Base-by-base conservation (phyloP, 2,113 vertebrate genomes). In the Pimephales promelas region DNA sequence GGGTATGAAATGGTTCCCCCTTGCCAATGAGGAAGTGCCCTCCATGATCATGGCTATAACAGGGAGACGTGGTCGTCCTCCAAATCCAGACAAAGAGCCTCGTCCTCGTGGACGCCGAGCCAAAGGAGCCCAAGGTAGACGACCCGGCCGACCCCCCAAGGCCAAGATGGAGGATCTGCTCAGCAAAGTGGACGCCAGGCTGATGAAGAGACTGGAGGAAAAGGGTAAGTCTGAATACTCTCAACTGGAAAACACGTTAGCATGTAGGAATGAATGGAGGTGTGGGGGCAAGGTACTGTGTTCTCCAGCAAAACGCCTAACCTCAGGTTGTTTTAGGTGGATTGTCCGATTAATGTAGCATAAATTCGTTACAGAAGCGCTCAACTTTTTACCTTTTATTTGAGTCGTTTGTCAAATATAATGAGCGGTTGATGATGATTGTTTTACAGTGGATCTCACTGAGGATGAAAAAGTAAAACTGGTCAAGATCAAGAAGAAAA, bases 21-120 rank as follows among this genome's bases (percentile, higher is more conserved):
- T 99, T 88, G 96, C 94, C 52, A 95, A 96, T 18, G 97, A 99
- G 84, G 97, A 99, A 90, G 95, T 99, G 85, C 98, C 98, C 0
- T 96, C 97, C 0, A 97, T 97, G 89, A 99, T 99, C 92, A 96
- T 97, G 93, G 97, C 98, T 83, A 99, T 99, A 92, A 99, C 97
- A 0, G 96, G 98, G 82, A 96, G 96, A 64, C 94, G 97, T 0
- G 98, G 98, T 22, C 95, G 98, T 34, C 98, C 98, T 64, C 97
- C 96, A n/a, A 99, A 99, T 54, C 94, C 95, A 0, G 96, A 98
- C 78, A 94, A 94, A 88, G 95, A 96, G 81, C 90, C 91, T 7
- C 87, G 90, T 26, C 10, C 81, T 36, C 92, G 92, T 91, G 94
- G 84, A 73, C 91, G 5, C 78, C 91, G 10, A 59, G 88, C 49